Conservation (phyloP, 2,797 vertebrate genomes). For the Yasuhikotakia modesta region DNA sequence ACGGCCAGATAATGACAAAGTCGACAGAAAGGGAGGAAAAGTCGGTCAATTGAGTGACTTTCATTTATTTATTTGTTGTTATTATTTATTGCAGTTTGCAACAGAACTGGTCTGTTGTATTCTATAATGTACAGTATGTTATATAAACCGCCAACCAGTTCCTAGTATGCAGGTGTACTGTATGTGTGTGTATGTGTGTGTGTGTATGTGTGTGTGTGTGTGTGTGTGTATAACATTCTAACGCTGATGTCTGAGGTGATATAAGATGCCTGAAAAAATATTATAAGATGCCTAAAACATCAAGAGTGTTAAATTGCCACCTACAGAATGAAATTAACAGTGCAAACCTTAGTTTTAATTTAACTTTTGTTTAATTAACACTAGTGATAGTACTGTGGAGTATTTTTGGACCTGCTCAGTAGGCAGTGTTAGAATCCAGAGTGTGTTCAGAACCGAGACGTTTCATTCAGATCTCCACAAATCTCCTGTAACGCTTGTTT, state of each 20-base stretch:
- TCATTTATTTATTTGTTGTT: constrained; percentile 34
- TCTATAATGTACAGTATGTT: no score
- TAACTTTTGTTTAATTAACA: constrained; percentile 22
- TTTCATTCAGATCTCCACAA: not conserved
- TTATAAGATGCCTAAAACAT: not conserved
- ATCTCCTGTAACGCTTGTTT: constrained; percentile 18
- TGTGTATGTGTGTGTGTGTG: no score
- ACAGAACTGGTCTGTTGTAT: not conserved
- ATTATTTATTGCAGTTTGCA: not conserved
- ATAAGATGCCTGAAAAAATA: not conserved
- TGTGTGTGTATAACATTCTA: no score
- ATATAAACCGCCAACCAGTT: no score
- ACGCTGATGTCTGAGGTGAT: not conserved
- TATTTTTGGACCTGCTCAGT: not conserved
- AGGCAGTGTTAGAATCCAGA: not conserved
- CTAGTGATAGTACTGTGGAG: not conserved
- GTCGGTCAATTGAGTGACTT: constrained; percentile 26
- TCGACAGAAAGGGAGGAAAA: constrained; percentile 26
- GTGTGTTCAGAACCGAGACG: constrained; percentile 10
- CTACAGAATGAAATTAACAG: not conserved
- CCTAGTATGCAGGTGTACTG: no score
- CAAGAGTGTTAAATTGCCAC: constrained; percentile 7
- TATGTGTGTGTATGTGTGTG: no score
- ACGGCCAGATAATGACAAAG: constrained; percentile 39
- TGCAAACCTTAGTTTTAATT: constrained; percentile 1